A percentile compares a stretch with the other conserved stretches of the same genome.
Evolutionary conservation across 2,888 invertebrate species (phyloP).

Genomic region (Philereme vetulata): DNA sequence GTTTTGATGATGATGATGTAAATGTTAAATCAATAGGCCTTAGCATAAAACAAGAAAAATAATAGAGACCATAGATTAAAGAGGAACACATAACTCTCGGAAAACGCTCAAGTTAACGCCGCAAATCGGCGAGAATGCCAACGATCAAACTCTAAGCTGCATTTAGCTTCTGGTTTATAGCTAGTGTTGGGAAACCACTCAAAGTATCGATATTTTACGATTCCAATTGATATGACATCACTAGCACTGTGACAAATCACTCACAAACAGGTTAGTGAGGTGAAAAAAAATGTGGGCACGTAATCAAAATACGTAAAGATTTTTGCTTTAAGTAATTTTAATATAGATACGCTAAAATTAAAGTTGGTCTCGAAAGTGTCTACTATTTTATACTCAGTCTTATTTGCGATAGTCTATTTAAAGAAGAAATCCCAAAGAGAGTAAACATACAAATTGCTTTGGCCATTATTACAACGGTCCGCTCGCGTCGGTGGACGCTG

Average conservation of each 20-base stretch:
- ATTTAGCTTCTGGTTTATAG: slow-evolving; percentile 37
- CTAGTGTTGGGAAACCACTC: slow-evolving; percentile 24
- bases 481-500: slow-evolving; percentile 61
- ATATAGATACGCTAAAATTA: slow-evolving; percentile 4
- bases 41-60: not conserved
- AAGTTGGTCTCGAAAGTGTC: slow-evolving; percentile 23
- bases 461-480: slow-evolving; percentile 40
- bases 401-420: slow-evolving; percentile 17
- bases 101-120: slow-evolving; percentile 16
- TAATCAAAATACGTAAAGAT: not conserved
- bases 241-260: slow-evolving; percentile 1
- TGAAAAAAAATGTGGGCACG: not conserved
- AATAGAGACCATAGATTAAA: not conserved
- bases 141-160: slow-evolving; percentile 34
- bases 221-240: slow-evolving; percentile 10
- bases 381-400: slow-evolving; percentile 19
- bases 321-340: not conserved
- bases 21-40: too few relatives aligned
- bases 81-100: slow-evolving; percentile 20
- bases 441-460: slow-evolving; percentile 29
- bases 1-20: too few relatives aligned
- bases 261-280: slow-evolving; percentile 3
- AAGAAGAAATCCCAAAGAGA: slow-evolving; percentile 27
- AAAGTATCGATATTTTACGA: slow-evolving; percentile 23
- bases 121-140: slow-evolving; percentile 19